phyloP scores from a whole-genome alignment of 2,113 vertebrate species.

The Myodes glareolus region DNA sequence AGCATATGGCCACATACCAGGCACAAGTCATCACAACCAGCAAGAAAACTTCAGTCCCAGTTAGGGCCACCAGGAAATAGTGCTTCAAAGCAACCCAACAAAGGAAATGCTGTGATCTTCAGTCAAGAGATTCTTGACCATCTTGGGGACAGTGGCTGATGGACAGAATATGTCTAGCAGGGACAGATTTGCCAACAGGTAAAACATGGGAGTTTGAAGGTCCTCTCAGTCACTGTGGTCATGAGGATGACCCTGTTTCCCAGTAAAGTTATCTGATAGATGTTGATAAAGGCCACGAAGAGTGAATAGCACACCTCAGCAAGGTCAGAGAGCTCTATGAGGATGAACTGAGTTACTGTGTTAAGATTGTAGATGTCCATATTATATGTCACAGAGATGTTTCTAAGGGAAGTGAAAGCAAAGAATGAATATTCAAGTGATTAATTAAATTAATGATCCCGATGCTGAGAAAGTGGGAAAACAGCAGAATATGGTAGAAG shows the following conservation, averaged over 20 bases:
- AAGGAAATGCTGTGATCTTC: no score
- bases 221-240: slow-evolving; percentile 51
- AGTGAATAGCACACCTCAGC: neutral
- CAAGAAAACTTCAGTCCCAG: slow-evolving; percentile 26
- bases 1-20: slow-evolving; percentile 65
- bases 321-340: slow-evolving; percentile 34
- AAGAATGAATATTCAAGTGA: neutral
- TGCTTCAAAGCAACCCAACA: slow-evolving; percentile 50
- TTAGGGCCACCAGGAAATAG: slow-evolving; percentile 45
- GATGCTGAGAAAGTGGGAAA: neutral
- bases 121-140: no score
- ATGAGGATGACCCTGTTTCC: slow-evolving; percentile 78
- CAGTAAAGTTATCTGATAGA: slow-evolving; percentile 77
- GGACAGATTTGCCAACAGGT: no score
- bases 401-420: neutral
- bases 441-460: no score
- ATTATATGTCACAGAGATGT: neutral
- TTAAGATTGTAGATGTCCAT: neutral
- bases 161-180: no score
- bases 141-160: no score
- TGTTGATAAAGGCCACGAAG: slow-evolving; percentile 22
- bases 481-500: neutral
- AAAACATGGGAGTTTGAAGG: no score
- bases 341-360: slow-evolving; percentile 36
- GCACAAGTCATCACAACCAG: slow-evolving; percentile 74